Evolutionary conservation across 2,888 invertebrate genomes (phyloP).

Genomic region (Enchytraeus crypticus): DNA sequence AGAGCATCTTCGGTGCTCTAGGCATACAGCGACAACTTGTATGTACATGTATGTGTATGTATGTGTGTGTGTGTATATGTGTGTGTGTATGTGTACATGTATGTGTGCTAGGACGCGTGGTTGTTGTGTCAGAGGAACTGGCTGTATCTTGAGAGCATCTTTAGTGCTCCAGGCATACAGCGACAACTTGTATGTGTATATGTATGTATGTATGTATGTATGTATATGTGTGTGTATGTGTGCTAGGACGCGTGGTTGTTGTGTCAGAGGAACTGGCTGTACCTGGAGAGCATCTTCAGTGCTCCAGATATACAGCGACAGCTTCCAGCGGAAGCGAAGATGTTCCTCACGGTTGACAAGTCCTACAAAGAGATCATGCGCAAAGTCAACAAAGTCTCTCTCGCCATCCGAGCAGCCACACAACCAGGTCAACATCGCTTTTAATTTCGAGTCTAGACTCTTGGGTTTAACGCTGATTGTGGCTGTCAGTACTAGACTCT

Average conservation of each 20-base stretch:
- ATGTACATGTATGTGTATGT: too few relatives aligned
- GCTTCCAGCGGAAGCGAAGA: constrained; percentile 49
- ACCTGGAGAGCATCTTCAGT: constrained; percentile 49
- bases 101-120: constrained; percentile 53
- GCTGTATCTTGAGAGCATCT: constrained; percentile 50
- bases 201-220: too few relatives aligned
- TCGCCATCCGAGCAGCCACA: constrained; percentile 68
- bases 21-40: constrained; percentile 50
- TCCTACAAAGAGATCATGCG: constrained; percentile 83
- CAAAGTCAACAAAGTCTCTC: constrained; percentile 63
- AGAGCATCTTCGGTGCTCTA: constrained; percentile 50
- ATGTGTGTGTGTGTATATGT: too few relatives aligned
- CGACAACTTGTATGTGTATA: too few relatives aligned
- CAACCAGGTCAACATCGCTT: constrained; percentile 49
- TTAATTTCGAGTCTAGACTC: background rate
- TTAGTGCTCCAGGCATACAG: constrained; percentile 50
- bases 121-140: constrained; percentile 48
- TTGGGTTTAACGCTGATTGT: background rate
- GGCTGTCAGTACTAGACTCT: background rate
- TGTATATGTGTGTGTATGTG: background rate
- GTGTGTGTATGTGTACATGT: background rate
- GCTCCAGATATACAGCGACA: constrained; percentile 51
- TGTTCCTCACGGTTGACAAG: constrained; percentile 68
- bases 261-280: constrained; percentile 49
- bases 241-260: constrained; percentile 53